Evolutionary conservation across 2,888 invertebrate species (phyloP).

Genomic region (Cataglyphis altisquamis): DNA sequence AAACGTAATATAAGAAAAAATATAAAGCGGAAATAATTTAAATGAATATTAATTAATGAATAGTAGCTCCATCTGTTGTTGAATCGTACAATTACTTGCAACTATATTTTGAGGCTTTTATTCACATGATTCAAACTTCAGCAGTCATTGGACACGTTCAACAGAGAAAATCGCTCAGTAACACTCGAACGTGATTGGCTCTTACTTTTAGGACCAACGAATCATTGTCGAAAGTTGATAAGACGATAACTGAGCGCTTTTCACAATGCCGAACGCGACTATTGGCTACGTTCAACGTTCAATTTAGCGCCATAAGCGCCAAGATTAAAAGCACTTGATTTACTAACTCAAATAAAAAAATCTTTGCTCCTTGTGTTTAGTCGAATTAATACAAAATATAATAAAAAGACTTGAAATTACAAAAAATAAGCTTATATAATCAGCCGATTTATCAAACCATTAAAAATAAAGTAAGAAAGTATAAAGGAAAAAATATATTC

Average conservation of each 20-base stretch:
- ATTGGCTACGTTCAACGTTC: neutral
- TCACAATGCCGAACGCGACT: too few relatives aligned
- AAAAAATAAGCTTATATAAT: neutral
- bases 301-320: neutral
- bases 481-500: neutral
- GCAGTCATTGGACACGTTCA: neutral
- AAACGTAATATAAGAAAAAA: neutral
- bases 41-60: neutral
- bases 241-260: too few relatives aligned
- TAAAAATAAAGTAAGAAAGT: neutral
- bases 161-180: too few relatives aligned
- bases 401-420: neutral
- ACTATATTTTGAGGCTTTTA: neutral
- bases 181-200: too few relatives aligned
- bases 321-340: neutral
- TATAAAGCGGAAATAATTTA: neutral
- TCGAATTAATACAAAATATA: neutral
- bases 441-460: neutral
- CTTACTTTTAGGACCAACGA: too few relatives aligned
- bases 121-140: neutral
- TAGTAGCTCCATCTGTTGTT: conserved; percentile 4
- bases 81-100: neutral
- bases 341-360: neutral
- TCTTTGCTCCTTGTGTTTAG: neutral
- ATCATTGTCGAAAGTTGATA: too few relatives aligned